Evolutionary conservation across 2,888 invertebrate genomes (phyloP), one percentile per base, ranked within the genome.

Genomic region (Hirtodrosophila trivittata): DNA sequence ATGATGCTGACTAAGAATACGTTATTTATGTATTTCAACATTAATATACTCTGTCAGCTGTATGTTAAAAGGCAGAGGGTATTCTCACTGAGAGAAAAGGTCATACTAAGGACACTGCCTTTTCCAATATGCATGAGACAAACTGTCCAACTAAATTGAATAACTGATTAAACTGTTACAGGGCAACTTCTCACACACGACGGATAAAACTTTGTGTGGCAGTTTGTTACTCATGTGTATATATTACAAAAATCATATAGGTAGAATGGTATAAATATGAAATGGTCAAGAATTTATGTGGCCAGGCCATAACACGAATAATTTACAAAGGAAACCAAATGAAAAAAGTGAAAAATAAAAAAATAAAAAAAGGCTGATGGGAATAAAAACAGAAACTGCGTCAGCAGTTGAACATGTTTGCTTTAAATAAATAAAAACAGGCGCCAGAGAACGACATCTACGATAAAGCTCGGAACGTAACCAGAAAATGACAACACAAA

Each of bases 101-200:
- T 80, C 78, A 60, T 45, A 45, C 56, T 54, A 66, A 73, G 76
- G 74, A 50, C 76, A 47, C 25, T 9, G 65, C 51, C 69, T 75
- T 47, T 28, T 82, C 50, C 59, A 81, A 81, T 74, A 81, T 81
- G 75, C 70, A 81, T 82, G 77, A 80, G 77, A 39, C 74, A 75
- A 75, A 68, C 69, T 82, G 83, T 82, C 76, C 71, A 80, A 82
- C 80, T 66, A 82, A 80, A 81, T 81, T 81, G 83, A 82, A 80
- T 81, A 81, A 74, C 75, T 81, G 83, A 80, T 77, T 80, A 80
- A 81, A 82, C 72, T 62, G 78, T 66, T 62, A 75, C 66, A 67
- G 59, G 57, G 38, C 51, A 60, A 16, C 37, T 33, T 14, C 39
- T 12, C 30, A 10, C 12, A 35, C 35, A 12, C 33, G 43, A 6